Base-by-base conservation (phyloP, 2,113 vertebrate genomes). In the Hymenochirus boettgeri region DNA sequence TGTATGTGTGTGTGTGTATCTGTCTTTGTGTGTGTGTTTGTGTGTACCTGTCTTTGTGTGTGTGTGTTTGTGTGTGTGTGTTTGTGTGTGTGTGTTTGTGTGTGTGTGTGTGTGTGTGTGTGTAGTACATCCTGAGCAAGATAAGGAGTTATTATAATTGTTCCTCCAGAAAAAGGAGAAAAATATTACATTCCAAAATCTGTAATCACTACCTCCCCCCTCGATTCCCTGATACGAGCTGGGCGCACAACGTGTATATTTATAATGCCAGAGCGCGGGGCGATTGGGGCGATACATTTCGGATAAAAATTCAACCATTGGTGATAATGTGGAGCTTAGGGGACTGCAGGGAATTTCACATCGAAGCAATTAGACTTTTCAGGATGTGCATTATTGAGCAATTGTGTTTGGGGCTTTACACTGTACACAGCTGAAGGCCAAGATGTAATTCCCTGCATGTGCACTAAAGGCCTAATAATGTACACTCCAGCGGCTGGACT, bases 311-410 rank as follows among this genome's bases (percentile, higher is more conserved):
- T 25, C 31, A 59, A 33, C 64, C 47, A 59, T 59, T 67, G 64
- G 64, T 50, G 64, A 23, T 59, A 52, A 67, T 42, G 64, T 27
- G 52, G 46, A 67, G 56, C 33, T 59, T 52, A 53, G 46, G 42
- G 56, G 56, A 56, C 64, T 59, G 47, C 56, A 45, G 64, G 64
- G 64, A 67, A 67, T 67, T 67, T 67, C 23, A 19, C 29, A 67
- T 52, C 31, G 56, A 67, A 67, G 64, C 64, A 67, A 67, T 67
- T 67, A 67, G 64, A 67, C 46, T 67, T 47, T 67, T 52, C 64
- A 67, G 55, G 55, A 59, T 67, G 56, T 67, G 56, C 55, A 67
- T 67, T 67, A 67, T 59, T 67, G 64, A 59, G 64, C 56, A 67
- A 67, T 67, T 59, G 56, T 56, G 50, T 67, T 56, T 52, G 47